Base-by-base conservation (phyloP, 2,113 vertebrate genomes). In the Grammomys surdaster region DNA sequence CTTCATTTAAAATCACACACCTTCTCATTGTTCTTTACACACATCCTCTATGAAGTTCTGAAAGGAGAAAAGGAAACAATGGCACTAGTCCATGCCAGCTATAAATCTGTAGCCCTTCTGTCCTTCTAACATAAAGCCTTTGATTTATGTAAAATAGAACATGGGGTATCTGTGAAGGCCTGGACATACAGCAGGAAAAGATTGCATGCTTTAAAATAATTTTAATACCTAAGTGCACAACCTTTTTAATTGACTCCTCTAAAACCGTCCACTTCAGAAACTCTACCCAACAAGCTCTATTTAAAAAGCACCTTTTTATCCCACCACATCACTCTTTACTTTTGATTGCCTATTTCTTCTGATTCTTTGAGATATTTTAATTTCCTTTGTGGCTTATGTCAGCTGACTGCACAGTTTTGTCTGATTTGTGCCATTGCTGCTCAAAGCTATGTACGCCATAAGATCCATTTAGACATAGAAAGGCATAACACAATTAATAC, bases 221-320 rank as follows among this genome's bases (percentile, higher is more conserved):
- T 80, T 73, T 56, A 85, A 95, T 63, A 88, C 69, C 63, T 40
- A 88, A 24, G 11, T 69, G 10, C 1, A 78, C 48, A 60, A 48
- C 77, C 40, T 93, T 70, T 80, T 51, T 14, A 88, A 72, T 10
- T 60, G 11, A 43, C 69, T 28, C 31, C 69, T 46, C 43, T 13
- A 84, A 95, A 60, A 4, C 9, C 69, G 88, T 36, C 46, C 12
- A 86, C 85, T 95, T 89, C 24, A 89, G 73, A 92, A 92, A 86
- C 48, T 58, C 33, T 51, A 73, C 60, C 13, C n/a, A 91, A 54
- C 5, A 60, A 70, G 26, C 13, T 63, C 3, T 8, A 56, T 46
- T 82, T 70, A 81, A 63, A 43, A 75, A 36, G 36, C 17, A 73
- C 10, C 1, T 63, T 67, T 87, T 22, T 13, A 69, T 69, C 46